These are phyloP conservation scores for Cephonodes hylas DNA, from an alignment of 2,888 invertebrate genomes.

Conservation along the genomic window DNA sequence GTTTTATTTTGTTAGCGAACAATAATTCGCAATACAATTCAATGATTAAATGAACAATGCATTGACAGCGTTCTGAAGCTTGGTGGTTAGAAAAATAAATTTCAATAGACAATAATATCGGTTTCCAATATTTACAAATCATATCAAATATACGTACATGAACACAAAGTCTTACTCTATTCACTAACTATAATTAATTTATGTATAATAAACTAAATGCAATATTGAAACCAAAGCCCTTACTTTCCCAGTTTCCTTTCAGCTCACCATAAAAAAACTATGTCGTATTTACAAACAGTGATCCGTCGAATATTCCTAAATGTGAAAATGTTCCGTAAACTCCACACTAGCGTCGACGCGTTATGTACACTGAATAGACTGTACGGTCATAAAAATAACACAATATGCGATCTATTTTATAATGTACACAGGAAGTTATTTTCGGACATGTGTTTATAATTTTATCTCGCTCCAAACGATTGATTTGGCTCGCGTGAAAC, in stretches of 20 bases:
- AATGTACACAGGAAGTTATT: slow-evolving; percentile 11
- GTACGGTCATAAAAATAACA: slow-evolving; percentile 1
- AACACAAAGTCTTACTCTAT: no score
- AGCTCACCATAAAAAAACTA: neutral
- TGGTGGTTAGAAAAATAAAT: no score
- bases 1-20: no score
- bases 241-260: neutral
- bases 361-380: neutral
- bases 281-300: neutral
- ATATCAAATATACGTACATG: no score
- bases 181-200: no score
- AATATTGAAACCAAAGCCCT: neutral
- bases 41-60: no score
- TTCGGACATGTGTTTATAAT: slow-evolving; percentile 7
- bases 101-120: no score
- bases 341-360: slow-evolving; percentile 16
- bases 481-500: slow-evolving; percentile 4
- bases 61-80: no score
- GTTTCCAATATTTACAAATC: no score
- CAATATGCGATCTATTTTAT: slow-evolving; percentile 9
- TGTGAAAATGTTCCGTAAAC: slow-evolving; percentile 28
- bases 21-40: no score
- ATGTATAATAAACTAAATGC: no score
- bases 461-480: slow-evolving; percentile 3
- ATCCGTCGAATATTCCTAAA: neutral